These are phyloP conservation scores for Tiaroga cobitis DNA, from an alignment of 2,797 vertebrate genomes.

Conservation along the genomic window DNA sequence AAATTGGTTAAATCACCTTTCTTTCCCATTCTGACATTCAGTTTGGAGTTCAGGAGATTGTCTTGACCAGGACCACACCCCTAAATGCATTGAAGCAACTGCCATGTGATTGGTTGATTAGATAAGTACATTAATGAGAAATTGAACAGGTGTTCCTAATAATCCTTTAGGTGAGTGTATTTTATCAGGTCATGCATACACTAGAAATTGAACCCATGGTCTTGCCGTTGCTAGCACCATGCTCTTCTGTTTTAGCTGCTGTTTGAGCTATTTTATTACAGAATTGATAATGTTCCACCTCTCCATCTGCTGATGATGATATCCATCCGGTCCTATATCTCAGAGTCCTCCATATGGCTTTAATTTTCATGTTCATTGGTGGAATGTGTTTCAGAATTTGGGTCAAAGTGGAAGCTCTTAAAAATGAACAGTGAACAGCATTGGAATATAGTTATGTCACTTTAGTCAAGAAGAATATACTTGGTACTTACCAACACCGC, in stretches of 20 bases:
- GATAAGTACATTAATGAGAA: too few relatives aligned
- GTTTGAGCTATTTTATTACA: slow-evolving; percentile 17
- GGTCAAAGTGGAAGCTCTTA: slow-evolving; percentile 67
- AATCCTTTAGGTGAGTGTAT: too few relatives aligned
- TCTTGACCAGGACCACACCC: too few relatives aligned
- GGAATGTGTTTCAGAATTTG: slow-evolving; percentile 70
- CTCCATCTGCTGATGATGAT: slow-evolving; percentile 50
- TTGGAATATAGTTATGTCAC: slow-evolving; percentile 47
- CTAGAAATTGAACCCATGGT: background rate
- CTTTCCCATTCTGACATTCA: too few relatives aligned
- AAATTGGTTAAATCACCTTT: too few relatives aligned
- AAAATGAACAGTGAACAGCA: slow-evolving; percentile 50
- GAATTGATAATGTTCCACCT: slow-evolving; percentile 44
- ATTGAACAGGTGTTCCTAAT: too few relatives aligned
- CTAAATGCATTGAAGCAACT: too few relatives aligned
- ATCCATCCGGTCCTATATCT: slow-evolving; percentile 52
- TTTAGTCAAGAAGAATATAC: slow-evolving; percentile 26
- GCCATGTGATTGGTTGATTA: too few relatives aligned
- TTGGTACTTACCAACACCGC: slow-evolving; percentile 27
- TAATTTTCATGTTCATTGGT: slow-evolving; percentile 67
- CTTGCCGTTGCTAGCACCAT: background rate
- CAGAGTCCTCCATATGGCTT: slow-evolving; percentile 68
- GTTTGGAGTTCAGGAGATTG: too few relatives aligned
- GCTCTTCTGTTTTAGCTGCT: background rate
- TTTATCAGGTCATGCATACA: background rate